Percentiles rank a stretch among this genome's conserved stretches.
Evolutionary conservation across 1,140 invertebrate species (phyloP).

Genomic region (Neuroterus valhalla): DNA sequence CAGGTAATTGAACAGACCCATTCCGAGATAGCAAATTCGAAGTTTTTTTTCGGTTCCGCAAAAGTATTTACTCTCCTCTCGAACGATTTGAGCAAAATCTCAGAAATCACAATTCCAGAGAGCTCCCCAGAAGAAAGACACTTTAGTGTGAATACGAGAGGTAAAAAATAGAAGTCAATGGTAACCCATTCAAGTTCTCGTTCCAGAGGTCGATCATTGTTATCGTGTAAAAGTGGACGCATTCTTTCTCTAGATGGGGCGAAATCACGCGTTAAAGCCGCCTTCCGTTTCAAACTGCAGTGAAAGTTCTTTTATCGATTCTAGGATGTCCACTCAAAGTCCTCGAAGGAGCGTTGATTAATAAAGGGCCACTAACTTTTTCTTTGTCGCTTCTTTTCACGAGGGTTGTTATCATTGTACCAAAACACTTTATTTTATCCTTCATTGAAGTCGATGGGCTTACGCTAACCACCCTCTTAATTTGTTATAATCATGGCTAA

Average conservation of each 20-base stretch:
- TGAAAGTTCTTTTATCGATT: slow-evolving; percentile 3
- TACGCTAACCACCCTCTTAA: no score
- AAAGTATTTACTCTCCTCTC: no score
- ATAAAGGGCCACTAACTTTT: slow-evolving; percentile 35
- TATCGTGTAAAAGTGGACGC: not conserved
- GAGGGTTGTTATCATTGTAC: no score
- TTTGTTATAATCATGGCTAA: no score
- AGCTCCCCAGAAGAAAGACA: not conserved
- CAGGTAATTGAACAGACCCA: no score
- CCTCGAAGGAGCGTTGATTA: slow-evolving; percentile 39
- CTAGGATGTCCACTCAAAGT: slow-evolving; percentile 19
- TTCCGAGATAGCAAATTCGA: no score
- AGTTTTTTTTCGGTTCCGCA: no score
- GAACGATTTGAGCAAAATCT: no score
- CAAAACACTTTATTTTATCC: no score
- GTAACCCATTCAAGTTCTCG: not conserved
- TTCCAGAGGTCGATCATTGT: not conserved
- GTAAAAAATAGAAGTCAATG: slow-evolving; percentile 3
- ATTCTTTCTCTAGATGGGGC: not conserved
- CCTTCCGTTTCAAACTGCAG: not conserved
- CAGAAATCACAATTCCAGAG: no score
- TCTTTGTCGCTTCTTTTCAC: not conserved
- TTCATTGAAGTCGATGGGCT: no score
- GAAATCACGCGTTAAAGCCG: not conserved
- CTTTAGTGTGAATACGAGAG: not conserved